A percentile compares a stretch with the other conserved stretches of the same genome.
These are phyloP conservation scores for Ips nitidus DNA, from an alignment of 1,140 invertebrate species.

Conservation along the genomic window DNA sequence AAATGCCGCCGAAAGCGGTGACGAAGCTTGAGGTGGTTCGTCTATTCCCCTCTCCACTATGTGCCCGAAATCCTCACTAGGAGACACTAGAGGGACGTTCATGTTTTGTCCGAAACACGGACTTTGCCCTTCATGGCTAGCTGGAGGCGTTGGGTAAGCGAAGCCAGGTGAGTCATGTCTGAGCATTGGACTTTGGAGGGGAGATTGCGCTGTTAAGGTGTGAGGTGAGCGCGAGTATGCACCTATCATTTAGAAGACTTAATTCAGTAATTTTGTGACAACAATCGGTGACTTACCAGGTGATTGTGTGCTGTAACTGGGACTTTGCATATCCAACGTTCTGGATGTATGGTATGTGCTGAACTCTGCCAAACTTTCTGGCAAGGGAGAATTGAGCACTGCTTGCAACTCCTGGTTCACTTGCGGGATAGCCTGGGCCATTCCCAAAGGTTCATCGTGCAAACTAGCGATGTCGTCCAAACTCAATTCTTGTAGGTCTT, in stretches of 20 bases:
- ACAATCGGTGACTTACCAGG: constrained; percentile 13
- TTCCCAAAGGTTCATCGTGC: constrained; percentile 43
- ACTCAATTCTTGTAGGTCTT: constrained; percentile 68
- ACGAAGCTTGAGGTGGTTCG: constrained; percentile 64
- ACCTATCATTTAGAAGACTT: constrained; percentile 10
- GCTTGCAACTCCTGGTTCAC: constrained; percentile 73
- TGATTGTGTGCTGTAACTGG: constrained; percentile 52
- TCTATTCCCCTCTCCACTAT: constrained; percentile 57
- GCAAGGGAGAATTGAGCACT: constrained; percentile 71
- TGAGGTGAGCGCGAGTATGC: constrained; percentile 53
- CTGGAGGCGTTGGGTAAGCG: constrained; percentile 80
- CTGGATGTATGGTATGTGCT: constrained; percentile 68
- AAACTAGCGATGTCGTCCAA: constrained; percentile 64
- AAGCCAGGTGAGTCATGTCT: constrained; percentile 65
- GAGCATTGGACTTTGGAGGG: constrained; percentile 64
- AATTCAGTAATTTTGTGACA: too few relatives aligned
- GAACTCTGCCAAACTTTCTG: constrained; percentile 79
- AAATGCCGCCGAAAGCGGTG: constrained; percentile 75
- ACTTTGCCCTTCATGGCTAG: constrained; percentile 76
- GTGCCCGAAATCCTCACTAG: constrained; percentile 53
- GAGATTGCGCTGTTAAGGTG: constrained; percentile 56
- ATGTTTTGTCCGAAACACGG: constrained; percentile 57
- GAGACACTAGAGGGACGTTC: constrained; percentile 53
- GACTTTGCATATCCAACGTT: constrained; percentile 52
- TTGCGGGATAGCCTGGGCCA: constrained; percentile 64